These are phyloP conservation scores for Lissocephala sabroskyi DNA, from an alignment of 2,888 invertebrate genomes.

Conservation along the genomic window DNA sequence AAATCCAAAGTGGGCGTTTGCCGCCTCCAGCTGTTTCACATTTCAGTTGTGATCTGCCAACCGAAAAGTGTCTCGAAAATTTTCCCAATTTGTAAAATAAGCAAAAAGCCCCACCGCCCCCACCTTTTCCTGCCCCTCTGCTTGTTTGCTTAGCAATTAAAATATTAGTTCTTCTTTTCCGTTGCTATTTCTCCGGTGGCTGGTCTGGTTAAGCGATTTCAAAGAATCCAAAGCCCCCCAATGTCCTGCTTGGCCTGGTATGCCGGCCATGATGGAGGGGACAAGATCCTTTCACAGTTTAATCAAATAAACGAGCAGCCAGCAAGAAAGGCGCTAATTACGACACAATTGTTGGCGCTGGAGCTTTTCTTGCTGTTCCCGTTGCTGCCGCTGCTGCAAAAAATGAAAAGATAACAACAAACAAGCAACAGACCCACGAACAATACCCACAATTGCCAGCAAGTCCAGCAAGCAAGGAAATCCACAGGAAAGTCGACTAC, in stretches of 20 bases:
- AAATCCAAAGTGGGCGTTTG: no score
- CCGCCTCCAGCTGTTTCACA: constrained; percentile 20
- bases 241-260: no score
- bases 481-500: no score
- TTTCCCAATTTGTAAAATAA: constrained; percentile 51
- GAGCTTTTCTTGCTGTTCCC: no score
- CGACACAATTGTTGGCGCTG: constrained; percentile 13
- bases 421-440: not conserved
- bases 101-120: no score
- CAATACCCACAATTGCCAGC: not conserved
- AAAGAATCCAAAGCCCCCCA: no score
- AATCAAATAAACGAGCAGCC: constrained; percentile 43
- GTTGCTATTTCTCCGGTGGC: not conserved
- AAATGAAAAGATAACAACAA: constrained; percentile 9
- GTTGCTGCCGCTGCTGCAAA: no score
- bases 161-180: constrained; percentile 38
- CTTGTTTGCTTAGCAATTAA: constrained; percentile 47
- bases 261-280: no score
- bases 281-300: constrained; percentile 17
- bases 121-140: constrained; percentile 5
- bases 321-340: constrained; percentile 19
- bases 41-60: constrained; percentile 4
- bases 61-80: constrained; percentile 22
- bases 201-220: constrained; percentile 31
- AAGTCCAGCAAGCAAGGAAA: not conserved